These are phyloP conservation scores for human (Homo sapiens) DNA, from an alignment of 2,113 vertebrate genomes.

Conservation along the genomic window GRCh38 chr2:189610001-189610500, in stretches of 20 bases:
- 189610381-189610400: conserved; percentile 7
- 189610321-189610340: not conserved
- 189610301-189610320: not conserved
- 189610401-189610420: not conserved
- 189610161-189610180: not conserved
- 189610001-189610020: not conserved
- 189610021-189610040: too few relatives aligned
- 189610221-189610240: not conserved
- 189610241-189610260: not conserved
- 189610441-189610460: not conserved
- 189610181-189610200: not conserved
- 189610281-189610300: not conserved
- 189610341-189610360: not conserved
- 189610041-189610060: not conserved
- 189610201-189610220: not conserved
- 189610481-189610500: not conserved
- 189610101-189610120: not conserved
- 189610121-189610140: not conserved
- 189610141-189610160: not conserved
- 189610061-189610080: not conserved
- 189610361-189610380: not conserved
- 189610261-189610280: conserved; percentile 7
- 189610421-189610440: not conserved
- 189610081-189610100: not conserved
- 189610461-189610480: not conserved